Evolutionary conservation across 2,113 vertebrate genomes (phyloP).

Genomic region (Pipa parva): DNA sequence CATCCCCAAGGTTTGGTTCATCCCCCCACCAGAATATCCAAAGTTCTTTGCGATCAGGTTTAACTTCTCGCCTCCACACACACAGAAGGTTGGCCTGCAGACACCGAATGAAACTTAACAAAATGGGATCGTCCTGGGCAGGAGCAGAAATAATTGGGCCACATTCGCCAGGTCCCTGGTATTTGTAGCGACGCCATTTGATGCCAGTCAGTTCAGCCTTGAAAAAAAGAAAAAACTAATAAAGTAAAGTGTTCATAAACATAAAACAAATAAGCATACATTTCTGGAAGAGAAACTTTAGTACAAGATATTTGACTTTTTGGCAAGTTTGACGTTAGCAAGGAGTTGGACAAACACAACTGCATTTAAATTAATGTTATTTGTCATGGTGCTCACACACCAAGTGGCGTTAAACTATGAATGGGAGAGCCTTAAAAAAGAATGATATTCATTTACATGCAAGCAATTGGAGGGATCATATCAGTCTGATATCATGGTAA

Average conservation of each 20-base stretch:
- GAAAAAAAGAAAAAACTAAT: background rate
- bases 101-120: conserved; percentile 95
- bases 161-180: conserved; percentile 86
- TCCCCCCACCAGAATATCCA: conserved; percentile 99
- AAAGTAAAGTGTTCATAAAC: background rate
- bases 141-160: conserved; percentile 96
- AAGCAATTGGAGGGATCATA: no score
- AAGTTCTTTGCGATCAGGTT: conserved; percentile 86
- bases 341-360: no score
- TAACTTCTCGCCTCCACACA: conserved; percentile 92
- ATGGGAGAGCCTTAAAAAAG: no score
- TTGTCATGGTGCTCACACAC: no score
- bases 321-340: no score
- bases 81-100: conserved; percentile 94
- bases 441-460: no score
- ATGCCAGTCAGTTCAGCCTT: conserved; percentile 97
- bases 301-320: no score
- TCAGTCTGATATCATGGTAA: no score
- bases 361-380: no score
- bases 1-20: conserved; percentile 83
- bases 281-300: no score
- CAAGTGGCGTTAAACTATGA: no score
- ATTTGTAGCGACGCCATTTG: conserved; percentile 98
- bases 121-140: conserved; percentile 93
- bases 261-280: no score